phyloP scores from a whole-genome alignment of 1,140 invertebrate genomes.

The Chelonus insularis region DNA sequence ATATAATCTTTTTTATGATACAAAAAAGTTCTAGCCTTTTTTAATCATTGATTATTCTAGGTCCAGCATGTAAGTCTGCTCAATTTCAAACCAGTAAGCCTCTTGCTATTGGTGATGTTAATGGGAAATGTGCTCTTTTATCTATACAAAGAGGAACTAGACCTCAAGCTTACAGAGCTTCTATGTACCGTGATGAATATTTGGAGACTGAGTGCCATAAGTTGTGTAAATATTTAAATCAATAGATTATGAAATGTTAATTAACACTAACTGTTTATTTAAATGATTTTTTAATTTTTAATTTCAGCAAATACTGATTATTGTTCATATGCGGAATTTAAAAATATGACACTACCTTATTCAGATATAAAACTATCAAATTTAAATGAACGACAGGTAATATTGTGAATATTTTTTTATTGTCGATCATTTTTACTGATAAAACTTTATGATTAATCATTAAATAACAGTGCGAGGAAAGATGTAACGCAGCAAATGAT shows the following conservation, averaged over 20 bases:
- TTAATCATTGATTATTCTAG: too few species aligned
- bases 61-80: slow-evolving; percentile 42
- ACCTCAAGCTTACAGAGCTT: slow-evolving; percentile 49
- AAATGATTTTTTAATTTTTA: slow-evolving; percentile 1
- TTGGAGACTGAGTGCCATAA: slow-evolving; percentile 56
- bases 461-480: slow-evolving; percentile 56
- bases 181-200: slow-evolving; percentile 54
- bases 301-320: slow-evolving; percentile 45
- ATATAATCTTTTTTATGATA: slow-evolving; percentile 1
- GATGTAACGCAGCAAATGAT: slow-evolving; percentile 55
- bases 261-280: not conserved
- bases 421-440: slow-evolving; percentile 33
- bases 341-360: slow-evolving; percentile 49
- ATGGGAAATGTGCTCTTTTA: slow-evolving; percentile 44
- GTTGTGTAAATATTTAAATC: slow-evolving; percentile 44
- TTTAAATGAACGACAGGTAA: too few species aligned
- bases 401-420: too few species aligned
- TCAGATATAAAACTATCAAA: slow-evolving; percentile 49
- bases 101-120: slow-evolving; percentile 36
- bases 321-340: slow-evolving; percentile 56
- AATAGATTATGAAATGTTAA: not conserved
- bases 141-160: slow-evolving; percentile 41
- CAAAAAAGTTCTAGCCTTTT: too few species aligned
- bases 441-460: slow-evolving; percentile 26
- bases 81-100: slow-evolving; percentile 46